Evolutionary conservation across 2,797 vertebrate genomes (phyloP).

Genomic region (Sebastes oblongus): DNA sequence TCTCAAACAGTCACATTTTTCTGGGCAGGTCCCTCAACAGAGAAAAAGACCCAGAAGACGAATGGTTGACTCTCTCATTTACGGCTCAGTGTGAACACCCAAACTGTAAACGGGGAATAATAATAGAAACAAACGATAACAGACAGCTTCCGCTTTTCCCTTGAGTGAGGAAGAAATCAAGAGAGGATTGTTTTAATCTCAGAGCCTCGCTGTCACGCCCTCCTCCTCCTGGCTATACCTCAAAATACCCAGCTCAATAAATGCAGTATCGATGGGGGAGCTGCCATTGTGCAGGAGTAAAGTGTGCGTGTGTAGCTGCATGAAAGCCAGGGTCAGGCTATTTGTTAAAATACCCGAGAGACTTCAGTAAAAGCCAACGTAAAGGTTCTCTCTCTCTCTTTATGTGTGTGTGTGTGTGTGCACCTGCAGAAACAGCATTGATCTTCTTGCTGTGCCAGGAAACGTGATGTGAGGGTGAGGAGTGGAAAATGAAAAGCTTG

Average conservation of each 20-base stretch:
- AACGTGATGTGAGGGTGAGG: background rate
- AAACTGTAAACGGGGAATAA: constrained; percentile 64
- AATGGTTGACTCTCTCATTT: constrained; percentile 37
- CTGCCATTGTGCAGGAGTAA: background rate
- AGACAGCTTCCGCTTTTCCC: constrained; percentile 68
- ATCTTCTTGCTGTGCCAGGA: constrained; percentile 16
- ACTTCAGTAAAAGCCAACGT: background rate
- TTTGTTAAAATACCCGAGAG: background rate
- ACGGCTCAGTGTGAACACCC: constrained; percentile 47
- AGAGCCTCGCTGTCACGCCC: constrained; percentile 38
- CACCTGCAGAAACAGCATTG: constrained; percentile 10
- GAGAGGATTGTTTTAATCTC: constrained; percentile 76
- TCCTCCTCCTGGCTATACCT: constrained; percentile 26
- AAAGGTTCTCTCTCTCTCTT: background rate
- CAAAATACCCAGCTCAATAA: constrained; percentile 50
- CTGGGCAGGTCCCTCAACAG: background rate
- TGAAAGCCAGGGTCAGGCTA: background rate
- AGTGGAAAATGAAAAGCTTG: constrained; percentile 26
- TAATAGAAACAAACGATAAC: constrained; percentile 72
- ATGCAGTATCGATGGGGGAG: constrained; percentile 11
- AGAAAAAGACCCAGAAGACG: constrained; percentile 25
- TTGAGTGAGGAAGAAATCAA: constrained; percentile 73
- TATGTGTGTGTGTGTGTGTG: background rate
- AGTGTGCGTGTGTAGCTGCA: background rate
- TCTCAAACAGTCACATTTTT: constrained; percentile 10